Conservation (phyloP, 2,113 vertebrate genomes). For the Albula goreensis region DNA sequence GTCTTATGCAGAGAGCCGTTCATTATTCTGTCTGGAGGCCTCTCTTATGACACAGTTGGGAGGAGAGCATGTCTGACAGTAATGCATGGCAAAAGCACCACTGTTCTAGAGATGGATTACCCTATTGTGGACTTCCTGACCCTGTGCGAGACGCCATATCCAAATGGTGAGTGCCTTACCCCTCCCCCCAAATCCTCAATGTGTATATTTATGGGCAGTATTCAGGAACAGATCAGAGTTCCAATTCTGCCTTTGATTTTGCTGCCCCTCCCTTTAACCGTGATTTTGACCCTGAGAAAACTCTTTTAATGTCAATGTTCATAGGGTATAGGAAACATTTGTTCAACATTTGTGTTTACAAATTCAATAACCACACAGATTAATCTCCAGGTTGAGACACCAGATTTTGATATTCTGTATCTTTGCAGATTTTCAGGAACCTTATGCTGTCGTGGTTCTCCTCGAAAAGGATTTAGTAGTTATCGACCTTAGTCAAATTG, state of each 20-base stretch:
- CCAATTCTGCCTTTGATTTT: too few relatives aligned
- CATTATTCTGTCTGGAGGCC: conserved; percentile 92
- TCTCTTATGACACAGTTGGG: conserved; percentile 94
- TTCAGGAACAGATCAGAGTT: too few relatives aligned
- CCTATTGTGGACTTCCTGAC: conserved; percentile 96
- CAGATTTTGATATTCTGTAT: neutral
- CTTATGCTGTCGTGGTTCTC: conserved; percentile 94
- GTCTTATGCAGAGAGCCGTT: conserved; percentile 81
- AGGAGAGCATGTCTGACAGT: conserved; percentile 95
- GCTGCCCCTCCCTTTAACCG: too few relatives aligned
- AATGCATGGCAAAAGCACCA: conserved; percentile 98
- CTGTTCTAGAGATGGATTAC: conserved; percentile 56
- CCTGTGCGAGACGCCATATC: conserved; percentile 95
- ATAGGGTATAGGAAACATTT: too few relatives aligned
- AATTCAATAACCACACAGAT: too few relatives aligned
- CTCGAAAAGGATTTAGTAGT: conserved; percentile 95
- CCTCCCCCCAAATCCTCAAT: too few relatives aligned
- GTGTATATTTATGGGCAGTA: conserved; percentile 19
- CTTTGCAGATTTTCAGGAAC: conserved; percentile 90
- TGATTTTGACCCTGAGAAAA: too few relatives aligned
- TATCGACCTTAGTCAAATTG: conserved; percentile 96
- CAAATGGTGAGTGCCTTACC: conserved; percentile 80
- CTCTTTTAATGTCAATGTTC: too few relatives aligned
- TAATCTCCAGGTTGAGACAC: neutral
- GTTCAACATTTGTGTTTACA: too few relatives aligned